Base-by-base conservation (phyloP, 1,140 invertebrate genomes). In the Arctopsyche grandis region DNA sequence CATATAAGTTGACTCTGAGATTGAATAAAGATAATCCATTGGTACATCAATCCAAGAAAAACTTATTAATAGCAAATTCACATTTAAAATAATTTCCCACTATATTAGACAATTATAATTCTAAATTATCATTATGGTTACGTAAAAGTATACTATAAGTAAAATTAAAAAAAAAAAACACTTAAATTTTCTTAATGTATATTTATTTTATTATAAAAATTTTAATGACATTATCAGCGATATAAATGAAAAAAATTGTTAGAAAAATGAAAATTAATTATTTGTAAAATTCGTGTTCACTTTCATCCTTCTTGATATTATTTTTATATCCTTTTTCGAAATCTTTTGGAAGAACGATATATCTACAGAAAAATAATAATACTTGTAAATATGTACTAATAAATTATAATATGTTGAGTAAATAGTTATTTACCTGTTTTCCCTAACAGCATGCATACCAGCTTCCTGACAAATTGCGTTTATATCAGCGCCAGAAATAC, bases 391-490 rank as follows among this genome's bases (percentile, higher is more conserved):
- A 66, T n/a, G 21, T 43, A n/a, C 16, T 24, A n/a, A 56, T 26
- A n/a, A 66, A 26, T n/a, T 9, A 26, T 1, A 66, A 52, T 60
- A 3, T 10, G 22, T 4, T 22, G 16, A 38, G 43, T 16, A 48
- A 29, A 71, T 4, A 58, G 48, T 44, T 44, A 69, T 5, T 78
- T 69, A 89, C 87, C 88, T 93, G 90, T 99, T 99, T 88, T 99
- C 98, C 79, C 99, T 91, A 0, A 99, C 98, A 5, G 99, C 99
- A 87, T 99, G 98, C 93, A 94, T 94, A 81, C 93, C 92, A 69
- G 97, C 97, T 90, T 99, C 98, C 89, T 99, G 99, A 87, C 98
- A 99, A 84, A 99, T 99, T 29, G 98, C 98, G 88, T 99, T 99
- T 80, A 99, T 99, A 85, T 99, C 99, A 69, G 99, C 99, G 66